Conservation (phyloP, 2,888 invertebrate species). For the Tenthredo mesomela region DNA sequence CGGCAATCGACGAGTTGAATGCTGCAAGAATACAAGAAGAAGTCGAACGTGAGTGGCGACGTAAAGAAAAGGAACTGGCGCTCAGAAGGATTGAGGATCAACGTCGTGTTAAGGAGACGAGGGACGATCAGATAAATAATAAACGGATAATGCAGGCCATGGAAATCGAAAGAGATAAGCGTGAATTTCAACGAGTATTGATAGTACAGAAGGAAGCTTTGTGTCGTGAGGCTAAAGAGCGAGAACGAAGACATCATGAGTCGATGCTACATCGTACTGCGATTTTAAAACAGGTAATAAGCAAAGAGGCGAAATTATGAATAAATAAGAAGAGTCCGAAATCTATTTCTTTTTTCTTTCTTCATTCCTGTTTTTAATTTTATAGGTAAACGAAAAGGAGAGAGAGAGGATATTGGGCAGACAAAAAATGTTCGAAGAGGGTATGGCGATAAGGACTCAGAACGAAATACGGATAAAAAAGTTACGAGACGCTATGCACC, state of each 20-base stretch:
- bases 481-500: constrained; percentile 78
- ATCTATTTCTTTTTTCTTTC: too few relatives aligned
- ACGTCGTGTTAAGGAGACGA: constrained; percentile 79
- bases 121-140: constrained; percentile 81
- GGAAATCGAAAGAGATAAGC: constrained; percentile 84
- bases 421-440: constrained; percentile 84
- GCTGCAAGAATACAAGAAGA: constrained; percentile 80
- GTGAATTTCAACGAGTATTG: constrained; percentile 82
- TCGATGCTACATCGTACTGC: constrained; percentile 82
- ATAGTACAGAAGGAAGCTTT: constrained; percentile 80
- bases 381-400: constrained; percentile 84
- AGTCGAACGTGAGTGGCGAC: constrained; percentile 86
- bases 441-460: constrained; percentile 82
- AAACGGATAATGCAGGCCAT: constrained; percentile 84
- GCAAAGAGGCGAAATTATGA: not conserved
- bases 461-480: constrained; percentile 80
- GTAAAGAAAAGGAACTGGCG: constrained; percentile 83
- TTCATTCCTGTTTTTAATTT: constrained; percentile 29
- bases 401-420: constrained; percentile 82
- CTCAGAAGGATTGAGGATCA: constrained; percentile 80
- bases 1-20: constrained; percentile 80
- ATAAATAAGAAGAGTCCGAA: constrained; percentile 9
- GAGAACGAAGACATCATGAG: constrained; percentile 74
- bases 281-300: constrained; percentile 82
- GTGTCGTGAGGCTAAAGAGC: constrained; percentile 79